Base-by-base conservation (phyloP, 1,140 invertebrate species). In the Metopolophium dirhodum region DNA sequence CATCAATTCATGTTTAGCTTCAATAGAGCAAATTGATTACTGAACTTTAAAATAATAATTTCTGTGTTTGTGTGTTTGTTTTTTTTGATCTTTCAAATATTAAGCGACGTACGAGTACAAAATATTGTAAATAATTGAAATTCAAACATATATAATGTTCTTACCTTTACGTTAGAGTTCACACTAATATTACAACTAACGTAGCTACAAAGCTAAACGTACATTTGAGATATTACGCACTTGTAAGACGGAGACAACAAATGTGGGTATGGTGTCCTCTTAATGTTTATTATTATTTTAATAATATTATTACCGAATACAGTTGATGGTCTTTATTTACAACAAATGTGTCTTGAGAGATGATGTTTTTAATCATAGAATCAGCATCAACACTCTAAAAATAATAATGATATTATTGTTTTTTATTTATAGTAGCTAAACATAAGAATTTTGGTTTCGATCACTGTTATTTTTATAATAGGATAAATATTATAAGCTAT, bases 311-410 rank as follows among this genome's bases (percentile, higher is more conserved):
- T 82, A 93, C 85, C 45, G 93, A 94, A 51, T 83, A 93, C 2
- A 68, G 87, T 88, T 87, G 47, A 57, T 94, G 54, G 61, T 88
- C 57, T 45, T 88, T 88, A 47, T 51, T 94, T 26, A 94, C n/a
- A 49, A 89, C 26, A 89, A 94, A 94, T 90, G 94, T 94, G 83
- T 94, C 94, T 93, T 94, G 94, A 26, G 94, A 94, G 1, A 94
- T 92, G 85, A 94, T 93, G 68, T 94, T 94, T 77, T 94, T 94
- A 86, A 94, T 94, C 94, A 94, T 94, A 82, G 92, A 94, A 94
- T 94, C 94, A 57, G 94, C 94, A 94, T 94, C 94, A 49, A 94
- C n/a, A 22, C 82, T 89, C 94, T 94, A 88, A 83, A 94, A 94
- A 86, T 47, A 82, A 94, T 41, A 94, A 45, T 77, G 26, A 11